Percentiles rank a stretch among this genome's conserved stretches.
Evolutionary conservation across 2,888 invertebrate species (phyloP).

Genomic region (Tinea trinotella): DNA sequence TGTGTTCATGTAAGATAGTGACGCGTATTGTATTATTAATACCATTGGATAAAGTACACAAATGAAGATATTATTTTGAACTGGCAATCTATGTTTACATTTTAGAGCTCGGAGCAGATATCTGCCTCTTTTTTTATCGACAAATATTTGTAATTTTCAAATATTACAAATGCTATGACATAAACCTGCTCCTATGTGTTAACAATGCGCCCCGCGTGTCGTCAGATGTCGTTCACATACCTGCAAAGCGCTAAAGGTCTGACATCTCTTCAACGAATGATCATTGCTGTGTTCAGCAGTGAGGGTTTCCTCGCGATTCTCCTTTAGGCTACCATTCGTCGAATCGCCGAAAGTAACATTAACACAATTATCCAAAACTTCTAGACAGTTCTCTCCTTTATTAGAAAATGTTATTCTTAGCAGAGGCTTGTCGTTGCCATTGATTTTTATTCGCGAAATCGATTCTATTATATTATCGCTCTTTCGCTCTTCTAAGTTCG

Average conservation of each 20-base stretch:
- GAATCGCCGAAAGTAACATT: conserved; percentile 54
- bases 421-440: conserved; percentile 59
- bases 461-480: conserved; percentile 26
- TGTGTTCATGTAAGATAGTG: too few species aligned
- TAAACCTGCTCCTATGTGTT: too few species aligned
- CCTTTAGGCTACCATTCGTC: conserved; percentile 24
- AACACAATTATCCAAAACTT: conserved; percentile 54
- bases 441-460: conserved; percentile 57
- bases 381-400: conserved; percentile 50
- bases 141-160: too few species aligned
- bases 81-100: too few species aligned
- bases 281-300: conserved; percentile 40
- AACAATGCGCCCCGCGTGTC: too few species aligned
- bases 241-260: conserved; percentile 67
- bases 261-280: conserved; percentile 58
- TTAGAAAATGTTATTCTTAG: conserved; percentile 55
- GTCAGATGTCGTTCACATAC: too few species aligned
- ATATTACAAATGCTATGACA: too few species aligned
- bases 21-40: too few species aligned
- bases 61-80: too few species aligned
- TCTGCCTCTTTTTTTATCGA: too few species aligned
- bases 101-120: too few species aligned
- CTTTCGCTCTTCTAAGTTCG: background rate
- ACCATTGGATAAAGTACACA: too few species aligned
- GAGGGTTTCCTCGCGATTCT: conserved; percentile 35